phyloP scores from a whole-genome alignment of 2,113 vertebrate genomes.

The Anhinga rufa region DNA sequence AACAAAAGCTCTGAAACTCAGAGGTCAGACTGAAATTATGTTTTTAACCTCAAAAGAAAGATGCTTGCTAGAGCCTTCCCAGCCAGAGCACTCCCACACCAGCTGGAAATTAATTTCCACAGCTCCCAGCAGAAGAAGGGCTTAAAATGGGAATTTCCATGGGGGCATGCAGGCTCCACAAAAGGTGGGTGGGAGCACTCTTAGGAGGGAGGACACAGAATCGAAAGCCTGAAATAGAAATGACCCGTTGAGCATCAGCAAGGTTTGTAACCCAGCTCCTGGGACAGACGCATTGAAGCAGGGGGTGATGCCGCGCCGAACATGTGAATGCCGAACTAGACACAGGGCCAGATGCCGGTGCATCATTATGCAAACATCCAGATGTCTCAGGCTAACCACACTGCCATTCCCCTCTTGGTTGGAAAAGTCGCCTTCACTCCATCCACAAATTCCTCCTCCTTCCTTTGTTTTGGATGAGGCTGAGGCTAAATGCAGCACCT shows the following conservation, averaged over 20 bases:
- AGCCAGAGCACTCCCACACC: background rate
- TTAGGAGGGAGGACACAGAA: background rate
- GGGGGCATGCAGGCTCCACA: background rate
- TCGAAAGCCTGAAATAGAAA: background rate
- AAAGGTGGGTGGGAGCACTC: background rate
- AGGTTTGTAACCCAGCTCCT: background rate
- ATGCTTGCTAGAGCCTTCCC: conserved; percentile 24
- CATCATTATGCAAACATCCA: conserved; percentile 50
- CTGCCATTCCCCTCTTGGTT: background rate
- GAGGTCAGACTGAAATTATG: conserved; percentile 55
- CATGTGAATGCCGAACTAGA: background rate
- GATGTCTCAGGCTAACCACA: conserved; percentile 21
- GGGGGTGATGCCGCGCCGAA: background rate
- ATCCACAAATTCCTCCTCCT: background rate
- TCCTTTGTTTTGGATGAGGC: background rate
- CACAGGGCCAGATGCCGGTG: background rate
- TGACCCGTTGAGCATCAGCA: background rate
- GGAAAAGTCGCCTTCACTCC: background rate
- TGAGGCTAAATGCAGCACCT: background rate
- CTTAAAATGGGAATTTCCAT: background rate
- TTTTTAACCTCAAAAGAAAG: conserved; percentile 57
- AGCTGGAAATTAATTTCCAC: conserved; percentile 22
- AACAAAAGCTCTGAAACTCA: conserved; percentile 40
- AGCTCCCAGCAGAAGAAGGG: background rate
- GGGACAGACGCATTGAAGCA: background rate